A percentile compares a stretch with the other conserved stretches of the same genome.
Conservation (phyloP, 2,888 invertebrate genomes). For the Thymelicus acteon region DNA sequence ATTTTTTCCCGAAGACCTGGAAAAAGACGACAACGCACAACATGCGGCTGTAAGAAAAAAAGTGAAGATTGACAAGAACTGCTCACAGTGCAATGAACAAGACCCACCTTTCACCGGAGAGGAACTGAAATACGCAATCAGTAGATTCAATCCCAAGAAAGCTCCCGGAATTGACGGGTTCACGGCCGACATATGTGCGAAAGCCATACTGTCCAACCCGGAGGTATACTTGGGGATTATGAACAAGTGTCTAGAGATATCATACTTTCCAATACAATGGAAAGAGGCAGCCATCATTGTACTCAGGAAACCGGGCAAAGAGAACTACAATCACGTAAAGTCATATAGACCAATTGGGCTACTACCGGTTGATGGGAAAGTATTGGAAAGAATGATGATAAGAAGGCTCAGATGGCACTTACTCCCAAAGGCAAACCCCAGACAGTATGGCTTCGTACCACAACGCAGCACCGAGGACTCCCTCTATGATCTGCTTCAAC, state of each 20-base stretch:
- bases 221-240: constrained; percentile 10
- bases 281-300: constrained; percentile 35
- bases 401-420: constrained; percentile 32
- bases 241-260: constrained; percentile 29
- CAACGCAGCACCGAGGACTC: too few species aligned
- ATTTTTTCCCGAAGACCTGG: too few species aligned
- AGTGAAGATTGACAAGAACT: too few species aligned
- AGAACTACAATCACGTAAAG: too few species aligned
- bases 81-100: too few species aligned
- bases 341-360: constrained; percentile 33
- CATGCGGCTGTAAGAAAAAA: too few species aligned
- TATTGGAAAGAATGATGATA: constrained; percentile 34
- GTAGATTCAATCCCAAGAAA: constrained; percentile 20
- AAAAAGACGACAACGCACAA: too few species aligned
- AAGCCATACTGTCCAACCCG: not conserved
- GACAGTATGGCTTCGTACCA: constrained; percentile 43
- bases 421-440: constrained; percentile 25
- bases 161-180: constrained; percentile 33
- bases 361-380: constrained; percentile 11
- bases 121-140: not conserved
- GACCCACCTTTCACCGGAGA: too few species aligned
- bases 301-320: constrained; percentile 39
- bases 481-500: too few species aligned
- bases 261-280: constrained; percentile 40
- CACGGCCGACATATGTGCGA: constrained; percentile 32